Evolutionary conservation across 2,113 vertebrate species (phyloP).

Genomic region (Erpornis zantholeuca): DNA sequence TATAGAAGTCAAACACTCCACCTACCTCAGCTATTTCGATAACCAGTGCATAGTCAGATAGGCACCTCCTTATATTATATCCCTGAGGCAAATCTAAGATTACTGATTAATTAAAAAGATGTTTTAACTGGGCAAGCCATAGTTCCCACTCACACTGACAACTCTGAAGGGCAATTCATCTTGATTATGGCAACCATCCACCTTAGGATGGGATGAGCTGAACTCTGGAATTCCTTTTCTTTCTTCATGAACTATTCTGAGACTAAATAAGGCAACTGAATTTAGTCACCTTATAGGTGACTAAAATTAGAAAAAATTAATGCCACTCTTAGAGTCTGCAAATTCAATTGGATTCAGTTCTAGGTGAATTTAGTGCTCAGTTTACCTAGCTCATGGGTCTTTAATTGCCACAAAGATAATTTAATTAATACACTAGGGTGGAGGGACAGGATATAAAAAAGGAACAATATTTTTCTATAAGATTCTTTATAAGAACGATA

Average conservation of each 20-base stretch:
- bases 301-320: background rate
- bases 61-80: background rate
- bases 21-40: background rate
- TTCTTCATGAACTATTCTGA: background rate
- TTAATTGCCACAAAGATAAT: background rate
- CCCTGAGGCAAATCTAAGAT: background rate
- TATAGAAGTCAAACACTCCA: background rate
- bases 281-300: background rate
- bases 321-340: background rate
- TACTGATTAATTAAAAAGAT: background rate
- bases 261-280: background rate
- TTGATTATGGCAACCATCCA: background rate
- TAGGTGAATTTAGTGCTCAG: background rate
- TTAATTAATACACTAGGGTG: background rate
- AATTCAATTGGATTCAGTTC: background rate
- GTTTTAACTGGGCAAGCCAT: background rate
- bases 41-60: background rate
- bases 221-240: background rate
- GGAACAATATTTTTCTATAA: background rate
- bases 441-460: background rate
- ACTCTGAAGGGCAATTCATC: background rate
- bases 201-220: background rate
- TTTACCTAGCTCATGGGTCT: background rate
- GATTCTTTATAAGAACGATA: background rate
- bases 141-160: background rate